These are phyloP conservation scores for Chunga burmeisteri DNA, from an alignment of 2,113 vertebrate species.

Conservation along the genomic window DNA sequence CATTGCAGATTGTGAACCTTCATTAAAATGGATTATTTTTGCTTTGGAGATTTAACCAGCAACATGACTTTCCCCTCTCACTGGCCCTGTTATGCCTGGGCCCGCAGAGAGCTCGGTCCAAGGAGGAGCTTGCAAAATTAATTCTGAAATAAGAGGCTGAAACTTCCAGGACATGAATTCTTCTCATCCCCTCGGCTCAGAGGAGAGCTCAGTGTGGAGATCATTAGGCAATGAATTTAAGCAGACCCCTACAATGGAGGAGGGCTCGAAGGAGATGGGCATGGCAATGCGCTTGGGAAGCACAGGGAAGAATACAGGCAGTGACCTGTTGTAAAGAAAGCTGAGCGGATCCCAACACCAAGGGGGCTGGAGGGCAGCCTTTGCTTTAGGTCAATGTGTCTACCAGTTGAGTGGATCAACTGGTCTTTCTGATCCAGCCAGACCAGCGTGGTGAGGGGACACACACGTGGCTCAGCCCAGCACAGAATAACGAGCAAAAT, in stretches of 20 bases:
- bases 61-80: conserved; percentile 59
- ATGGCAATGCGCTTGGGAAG: neutral
- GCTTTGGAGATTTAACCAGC: conserved; percentile 68
- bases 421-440: neutral
- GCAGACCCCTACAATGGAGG: neutral
- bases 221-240: neutral
- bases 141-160: conserved; percentile 12
- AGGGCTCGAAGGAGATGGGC: neutral
- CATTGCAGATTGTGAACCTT: conserved; percentile 71
- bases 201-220: neutral
- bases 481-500: neutral
- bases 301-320: accelerated
- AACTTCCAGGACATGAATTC: conserved; percentile 38
- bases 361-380: neutral
- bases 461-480: neutral
- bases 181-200: neutral
- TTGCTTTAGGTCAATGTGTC: neutral
- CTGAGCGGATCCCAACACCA: neutral
- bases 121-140: conserved; percentile 63
- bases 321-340: neutral
- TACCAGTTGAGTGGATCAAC: accelerated
- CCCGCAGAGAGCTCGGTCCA: neutral
- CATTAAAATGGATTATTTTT: conserved; percentile 73
- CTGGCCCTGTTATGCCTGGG: conserved; percentile 50
- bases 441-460: neutral